These are phyloP conservation scores for Parasteatoda tepidariorum DNA, from an alignment of 1,140 invertebrate species.

Conservation along the genomic window DNA sequence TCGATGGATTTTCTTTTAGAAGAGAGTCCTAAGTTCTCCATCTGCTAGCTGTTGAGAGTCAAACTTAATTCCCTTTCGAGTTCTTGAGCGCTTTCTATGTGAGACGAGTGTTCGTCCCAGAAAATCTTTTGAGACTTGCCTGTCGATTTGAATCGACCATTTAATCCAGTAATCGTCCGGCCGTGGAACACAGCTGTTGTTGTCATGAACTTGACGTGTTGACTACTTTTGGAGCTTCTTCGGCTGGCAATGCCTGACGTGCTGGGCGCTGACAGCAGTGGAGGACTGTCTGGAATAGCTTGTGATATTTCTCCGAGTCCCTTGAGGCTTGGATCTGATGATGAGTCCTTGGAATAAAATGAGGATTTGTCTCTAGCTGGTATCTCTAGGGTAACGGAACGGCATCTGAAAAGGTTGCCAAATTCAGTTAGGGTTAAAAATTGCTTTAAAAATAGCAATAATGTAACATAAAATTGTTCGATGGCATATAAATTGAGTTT, in stretches of 20 bases:
- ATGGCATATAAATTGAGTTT: too few species aligned
- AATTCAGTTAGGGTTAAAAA: too few species aligned
- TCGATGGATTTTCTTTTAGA: constrained; percentile 49
- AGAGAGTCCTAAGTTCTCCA: constrained; percentile 38
- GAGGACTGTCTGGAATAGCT: constrained; percentile 25
- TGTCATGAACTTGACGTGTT: constrained; percentile 58
- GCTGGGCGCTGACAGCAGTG: constrained; percentile 1
- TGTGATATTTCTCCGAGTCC: constrained; percentile 32
- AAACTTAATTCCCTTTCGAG: constrained; percentile 38
- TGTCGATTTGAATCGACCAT: constrained; percentile 42
- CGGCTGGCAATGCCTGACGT: constrained; percentile 11
- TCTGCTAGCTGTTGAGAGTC: constrained; percentile 36
- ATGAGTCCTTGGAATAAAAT: constrained; percentile 56
- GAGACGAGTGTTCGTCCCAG: constrained; percentile 55
- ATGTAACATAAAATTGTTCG: too few species aligned
- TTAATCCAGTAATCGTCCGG: constrained; percentile 29
- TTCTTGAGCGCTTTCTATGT: constrained; percentile 38
- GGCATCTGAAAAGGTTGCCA: constrained; percentile 17
- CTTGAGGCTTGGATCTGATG: constrained; percentile 50
- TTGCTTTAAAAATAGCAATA: too few species aligned
- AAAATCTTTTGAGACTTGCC: constrained; percentile 35
- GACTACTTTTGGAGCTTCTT: constrained; percentile 4
- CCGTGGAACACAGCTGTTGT: constrained; percentile 53
- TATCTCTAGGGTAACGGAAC: constrained; percentile 50
- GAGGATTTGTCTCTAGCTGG: constrained; percentile 43